Percentiles rank a stretch among this genome's conserved stretches.
Evolutionary conservation across 23 tunicate species (phyloP).

Genomic region (Ciona savignyi): DNA sequence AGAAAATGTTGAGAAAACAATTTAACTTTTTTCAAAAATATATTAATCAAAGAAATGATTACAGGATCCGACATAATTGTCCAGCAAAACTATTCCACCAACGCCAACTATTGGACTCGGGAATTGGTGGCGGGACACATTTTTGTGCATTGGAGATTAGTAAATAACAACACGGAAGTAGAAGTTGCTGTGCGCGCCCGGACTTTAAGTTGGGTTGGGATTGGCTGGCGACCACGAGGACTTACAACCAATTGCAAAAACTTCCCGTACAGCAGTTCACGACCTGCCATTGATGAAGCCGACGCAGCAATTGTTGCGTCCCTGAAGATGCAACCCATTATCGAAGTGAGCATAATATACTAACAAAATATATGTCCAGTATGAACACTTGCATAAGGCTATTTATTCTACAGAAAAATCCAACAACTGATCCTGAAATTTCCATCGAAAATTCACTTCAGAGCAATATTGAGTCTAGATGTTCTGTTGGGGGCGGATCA

Average conservation of each 20-base stretch:
- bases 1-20: neutral
- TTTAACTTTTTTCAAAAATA: neutral
- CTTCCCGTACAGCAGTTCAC: slow-evolving; percentile 11
- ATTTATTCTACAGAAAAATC: slow-evolving; percentile 11
- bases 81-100: slow-evolving; percentile 21
- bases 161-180: slow-evolving; percentile 33
- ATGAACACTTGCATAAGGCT: no score
- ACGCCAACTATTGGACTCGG: slow-evolving; percentile 27
- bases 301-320: neutral
- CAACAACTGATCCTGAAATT: slow-evolving; percentile 35
- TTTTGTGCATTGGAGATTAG: slow-evolving; percentile 33
- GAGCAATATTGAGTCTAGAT: neutral
- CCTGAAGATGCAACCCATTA: neutral
- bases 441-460: slow-evolving; percentile 15
- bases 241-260: slow-evolving; percentile 20
- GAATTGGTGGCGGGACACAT: slow-evolving; percentile 3
- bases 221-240: slow-evolving; percentile 69
- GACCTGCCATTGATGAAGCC: slow-evolving; percentile 9
- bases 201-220: slow-evolving; percentile 71
- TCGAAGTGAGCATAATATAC: neutral
- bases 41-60: neutral
- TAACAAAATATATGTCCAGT: no score
- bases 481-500: neutral
- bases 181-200: slow-evolving; percentile 58
- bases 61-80: slow-evolving; percentile 24